phyloP scores from a whole-genome alignment of 2,797 vertebrate species.

The Acrocephalus scirpaceus region DNA sequence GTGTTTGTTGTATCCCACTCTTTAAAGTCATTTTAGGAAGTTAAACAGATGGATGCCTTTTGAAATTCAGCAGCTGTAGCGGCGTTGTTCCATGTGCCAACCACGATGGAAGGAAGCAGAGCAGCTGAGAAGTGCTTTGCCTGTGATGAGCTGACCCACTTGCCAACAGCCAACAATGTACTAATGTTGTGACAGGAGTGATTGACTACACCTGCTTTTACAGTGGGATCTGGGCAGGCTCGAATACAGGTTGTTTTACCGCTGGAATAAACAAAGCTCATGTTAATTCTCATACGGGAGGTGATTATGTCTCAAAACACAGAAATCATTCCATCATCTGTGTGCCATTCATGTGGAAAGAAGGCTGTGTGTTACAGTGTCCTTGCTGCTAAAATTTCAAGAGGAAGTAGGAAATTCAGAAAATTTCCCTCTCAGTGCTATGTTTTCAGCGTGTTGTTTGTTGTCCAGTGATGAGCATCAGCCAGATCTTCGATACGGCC shows the following conservation, averaged over 20 bases:
- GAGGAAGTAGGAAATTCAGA: neutral
- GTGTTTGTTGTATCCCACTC: slow-evolving; percentile 20
- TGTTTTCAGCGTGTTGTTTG: neutral
- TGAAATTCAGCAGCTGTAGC: slow-evolving; percentile 17
- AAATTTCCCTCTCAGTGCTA: neutral
- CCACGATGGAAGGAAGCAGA: neutral
- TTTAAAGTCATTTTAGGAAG: slow-evolving; percentile 23
- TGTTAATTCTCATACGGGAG: neutral
- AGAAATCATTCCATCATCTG: neutral
- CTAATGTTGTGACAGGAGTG: neutral
- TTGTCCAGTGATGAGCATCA: neutral
- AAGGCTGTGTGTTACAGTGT: neutral
- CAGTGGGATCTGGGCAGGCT: neutral
- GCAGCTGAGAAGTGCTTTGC: neutral
- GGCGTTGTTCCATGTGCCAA: neutral
- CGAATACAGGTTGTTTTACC: neutral
- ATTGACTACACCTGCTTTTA: neutral
- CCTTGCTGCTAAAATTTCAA: neutral
- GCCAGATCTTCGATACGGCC: neutral
- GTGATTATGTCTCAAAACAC: neutral
- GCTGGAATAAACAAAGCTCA: neutral
- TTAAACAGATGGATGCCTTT: slow-evolving; percentile 35
- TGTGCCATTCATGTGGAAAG: neutral
- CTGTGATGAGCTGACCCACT: neutral
- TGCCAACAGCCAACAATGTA: neutral